Evolutionary conservation across 2,888 invertebrate genomes (phyloP).

Genomic region (Odontomyia ornata): DNA sequence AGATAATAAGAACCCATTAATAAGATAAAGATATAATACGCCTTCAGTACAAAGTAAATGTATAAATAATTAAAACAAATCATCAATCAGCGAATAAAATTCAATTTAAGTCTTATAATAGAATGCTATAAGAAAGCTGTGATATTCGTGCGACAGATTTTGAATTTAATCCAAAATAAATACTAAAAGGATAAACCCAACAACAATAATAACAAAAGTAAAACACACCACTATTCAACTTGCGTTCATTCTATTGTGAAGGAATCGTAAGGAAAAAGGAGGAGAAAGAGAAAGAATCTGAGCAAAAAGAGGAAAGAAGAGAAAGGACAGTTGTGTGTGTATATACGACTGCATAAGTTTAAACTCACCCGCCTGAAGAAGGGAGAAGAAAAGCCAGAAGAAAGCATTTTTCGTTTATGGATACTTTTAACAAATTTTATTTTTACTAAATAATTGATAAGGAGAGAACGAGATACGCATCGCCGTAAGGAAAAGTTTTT

Average conservation of each 20-base stretch:
- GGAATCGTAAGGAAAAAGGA: neutral
- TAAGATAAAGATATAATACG: conserved; percentile 34
- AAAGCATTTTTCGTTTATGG: conserved; percentile 32
- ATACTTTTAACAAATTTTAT: conserved; percentile 30
- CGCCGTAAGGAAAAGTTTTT: conserved; percentile 16
- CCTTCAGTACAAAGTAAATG: conserved; percentile 46
- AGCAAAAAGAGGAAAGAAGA: neutral
- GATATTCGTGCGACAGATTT: conserved; percentile 50
- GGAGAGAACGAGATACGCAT: conserved; percentile 7
- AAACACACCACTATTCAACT: neutral
- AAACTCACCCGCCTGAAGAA: neutral
- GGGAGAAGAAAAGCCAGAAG: conserved; percentile 29
- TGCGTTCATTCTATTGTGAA: neutral
- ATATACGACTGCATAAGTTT: neutral
- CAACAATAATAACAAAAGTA: neutral
- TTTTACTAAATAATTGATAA: conserved; percentile 14
- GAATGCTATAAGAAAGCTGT: conserved; percentile 47
- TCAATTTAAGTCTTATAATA: conserved; percentile 42
- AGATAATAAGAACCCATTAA: conserved; percentile 29
- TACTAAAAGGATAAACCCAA: neutral
- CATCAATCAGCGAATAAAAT: conserved; percentile 42
- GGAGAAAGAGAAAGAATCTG: neutral
- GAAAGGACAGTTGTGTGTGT: neutral
- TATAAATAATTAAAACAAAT: conserved; percentile 41
- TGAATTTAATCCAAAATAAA: conserved; percentile 26